These are phyloP conservation scores for Drosophila mimica DNA, from an alignment of 2,888 invertebrate species.

Conservation along the genomic window DNA sequence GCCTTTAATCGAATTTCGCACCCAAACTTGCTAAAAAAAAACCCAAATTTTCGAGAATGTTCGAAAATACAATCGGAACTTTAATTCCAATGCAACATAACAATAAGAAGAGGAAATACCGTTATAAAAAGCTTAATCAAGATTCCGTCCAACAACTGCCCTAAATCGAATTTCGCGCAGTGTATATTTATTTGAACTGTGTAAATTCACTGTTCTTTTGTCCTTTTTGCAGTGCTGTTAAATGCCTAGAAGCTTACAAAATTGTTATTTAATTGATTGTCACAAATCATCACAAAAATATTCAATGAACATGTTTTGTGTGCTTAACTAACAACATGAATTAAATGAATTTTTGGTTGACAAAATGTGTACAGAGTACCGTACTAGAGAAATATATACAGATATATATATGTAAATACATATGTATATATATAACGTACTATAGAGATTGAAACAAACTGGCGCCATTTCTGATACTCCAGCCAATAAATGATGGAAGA, in stretches of 20 bases:
- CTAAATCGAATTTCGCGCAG: no score
- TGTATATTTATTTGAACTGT: background rate
- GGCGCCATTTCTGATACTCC: slow-evolving; percentile 18
- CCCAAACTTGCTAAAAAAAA: no score
- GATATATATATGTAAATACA: background rate
- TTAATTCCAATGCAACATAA: no score
- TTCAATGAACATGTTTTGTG: background rate
- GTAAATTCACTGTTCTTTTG: background rate
- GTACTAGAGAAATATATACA: background rate
- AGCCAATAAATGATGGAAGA: slow-evolving; percentile 1
- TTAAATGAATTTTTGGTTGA: background rate
- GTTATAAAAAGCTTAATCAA: no score
- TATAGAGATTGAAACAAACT: slow-evolving; percentile 7
- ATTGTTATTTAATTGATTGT: background rate
- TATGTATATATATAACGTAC: background rate
- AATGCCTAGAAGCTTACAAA: background rate
- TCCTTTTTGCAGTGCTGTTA: slow-evolving; percentile 1
- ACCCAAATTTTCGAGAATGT: no score
- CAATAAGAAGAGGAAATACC: no score
- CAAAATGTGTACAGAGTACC: background rate
- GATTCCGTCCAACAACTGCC: no score
- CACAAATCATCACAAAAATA: background rate
- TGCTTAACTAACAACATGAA: background rate
- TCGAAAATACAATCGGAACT: no score
- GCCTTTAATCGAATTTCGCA: no score